A percentile compares a stretch with the other conserved stretches of the same genome.
These are phyloP conservation scores for Drosophila kohkoa DNA, from an alignment of 1,140 invertebrate genomes.

Conservation along the genomic window DNA sequence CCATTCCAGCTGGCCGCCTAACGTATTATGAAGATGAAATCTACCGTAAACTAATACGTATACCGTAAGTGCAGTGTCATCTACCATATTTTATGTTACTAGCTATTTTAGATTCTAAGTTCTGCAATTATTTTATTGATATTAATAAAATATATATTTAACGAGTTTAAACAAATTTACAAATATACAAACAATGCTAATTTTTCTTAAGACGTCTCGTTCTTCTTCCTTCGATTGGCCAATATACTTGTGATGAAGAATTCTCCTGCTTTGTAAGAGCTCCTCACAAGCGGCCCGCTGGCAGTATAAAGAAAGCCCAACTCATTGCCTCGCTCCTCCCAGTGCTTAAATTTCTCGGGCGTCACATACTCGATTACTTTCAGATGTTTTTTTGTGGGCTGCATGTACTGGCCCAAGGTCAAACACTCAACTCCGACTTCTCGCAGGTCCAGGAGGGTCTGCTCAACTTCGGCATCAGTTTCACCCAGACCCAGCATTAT, in stretches of 20 bases:
- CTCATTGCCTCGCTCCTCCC: conserved; percentile 94
- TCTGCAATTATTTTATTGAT: not conserved
- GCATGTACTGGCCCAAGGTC: conserved; percentile 99
- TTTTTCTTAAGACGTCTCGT: not conserved
- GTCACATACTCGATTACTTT: conserved; percentile 99
- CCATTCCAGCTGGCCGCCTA: no score
- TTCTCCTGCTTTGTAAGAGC: conserved; percentile 99
- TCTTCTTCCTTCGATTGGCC: conserved; percentile 85
- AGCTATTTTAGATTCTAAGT: no score
- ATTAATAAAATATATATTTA: conserved; percentile 27
- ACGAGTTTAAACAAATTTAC: conserved; percentile 31
- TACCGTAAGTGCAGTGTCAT: no score
- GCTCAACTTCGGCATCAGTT: conserved; percentile 94
- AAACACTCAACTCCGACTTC: conserved; percentile 95
- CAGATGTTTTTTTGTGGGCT: conserved; percentile 98
- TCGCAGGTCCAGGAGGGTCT: conserved; percentile 94
- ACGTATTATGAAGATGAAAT: no score
- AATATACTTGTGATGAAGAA: conserved; percentile 94
- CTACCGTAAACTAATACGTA: no score
- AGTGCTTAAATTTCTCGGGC: conserved; percentile 96
- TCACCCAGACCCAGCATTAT: conserved; percentile 99
- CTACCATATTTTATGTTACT: no score
- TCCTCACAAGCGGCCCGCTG: conserved; percentile 98
- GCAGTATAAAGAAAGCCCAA: conserved; percentile 98
- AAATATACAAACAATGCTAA: conserved; percentile 12